Percentiles rank a stretch among this genome's conserved stretches.
These are phyloP conservation scores for Callimorpha dominula DNA, from an alignment of 2,888 invertebrate genomes.

Conservation along the genomic window DNA sequence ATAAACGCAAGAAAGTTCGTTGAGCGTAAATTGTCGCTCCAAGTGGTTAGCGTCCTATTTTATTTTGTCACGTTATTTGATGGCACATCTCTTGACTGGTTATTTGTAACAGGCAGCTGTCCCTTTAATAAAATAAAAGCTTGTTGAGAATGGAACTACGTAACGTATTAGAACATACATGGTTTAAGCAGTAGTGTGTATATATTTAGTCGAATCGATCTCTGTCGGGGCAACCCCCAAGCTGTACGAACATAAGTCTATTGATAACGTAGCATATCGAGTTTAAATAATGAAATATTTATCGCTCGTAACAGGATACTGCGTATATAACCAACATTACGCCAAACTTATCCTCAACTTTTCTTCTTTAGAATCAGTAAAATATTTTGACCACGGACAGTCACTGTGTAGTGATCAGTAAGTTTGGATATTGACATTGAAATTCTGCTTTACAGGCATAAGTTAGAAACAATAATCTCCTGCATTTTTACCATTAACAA, in stretches of 20 bases:
- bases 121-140: too few relatives aligned
- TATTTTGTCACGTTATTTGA: not conserved
- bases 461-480: too few relatives aligned
- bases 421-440: not conserved
- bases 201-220: slow-evolving; percentile 11
- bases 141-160: too few relatives aligned
- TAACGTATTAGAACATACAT: not conserved
- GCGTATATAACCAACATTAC: too few relatives aligned
- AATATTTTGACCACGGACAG: too few relatives aligned
- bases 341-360: too few relatives aligned
- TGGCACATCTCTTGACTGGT: not conserved
- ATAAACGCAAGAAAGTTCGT: not conserved
- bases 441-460: slow-evolving; percentile 5
- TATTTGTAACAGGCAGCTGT: too few relatives aligned
- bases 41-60: not conserved
- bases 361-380: too few relatives aligned
- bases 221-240: not conserved
- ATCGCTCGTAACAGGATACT: slow-evolving; percentile 25
- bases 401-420: too few relatives aligned
- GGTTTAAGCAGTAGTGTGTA: slow-evolving; percentile 4
- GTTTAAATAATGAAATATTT: not conserved
- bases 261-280: slow-evolving; percentile 27
- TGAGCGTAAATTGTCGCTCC: not conserved
- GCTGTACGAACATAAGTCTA: slow-evolving; percentile 28
- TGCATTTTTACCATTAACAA: too few relatives aligned